phyloP scores from a whole-genome alignment of 2,113 vertebrate species.

The Istiophorus platypterus region DNA sequence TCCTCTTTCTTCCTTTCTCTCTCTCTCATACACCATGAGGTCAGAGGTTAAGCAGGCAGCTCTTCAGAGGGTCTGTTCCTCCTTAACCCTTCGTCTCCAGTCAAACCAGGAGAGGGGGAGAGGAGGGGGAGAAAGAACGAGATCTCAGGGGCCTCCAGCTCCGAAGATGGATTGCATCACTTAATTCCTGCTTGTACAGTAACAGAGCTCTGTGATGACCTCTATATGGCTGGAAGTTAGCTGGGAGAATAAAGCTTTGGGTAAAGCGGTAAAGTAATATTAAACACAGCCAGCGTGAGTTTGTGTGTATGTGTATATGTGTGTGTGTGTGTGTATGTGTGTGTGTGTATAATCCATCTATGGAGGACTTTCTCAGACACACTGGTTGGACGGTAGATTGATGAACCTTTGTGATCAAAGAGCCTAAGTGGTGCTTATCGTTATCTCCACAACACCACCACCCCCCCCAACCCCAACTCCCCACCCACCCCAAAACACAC shows the following conservation, averaged over 20 bases:
- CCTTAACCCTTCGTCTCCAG: constrained; percentile 80
- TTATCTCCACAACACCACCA: constrained; percentile 56
- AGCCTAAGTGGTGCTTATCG: constrained; percentile 80
- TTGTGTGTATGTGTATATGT: not conserved
- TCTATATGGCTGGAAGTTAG: constrained; percentile 21
- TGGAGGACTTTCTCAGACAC: constrained; percentile 74
- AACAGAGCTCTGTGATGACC: constrained; percentile 29
- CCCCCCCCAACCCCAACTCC: constrained; percentile 1
- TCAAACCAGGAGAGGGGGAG: constrained; percentile 36
- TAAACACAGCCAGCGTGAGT: constrained; percentile 45
- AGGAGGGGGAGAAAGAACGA: not conserved
- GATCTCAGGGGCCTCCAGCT: constrained; percentile 42
- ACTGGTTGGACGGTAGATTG: constrained; percentile 70
- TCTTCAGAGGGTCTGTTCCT: constrained; percentile 79
- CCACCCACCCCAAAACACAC: not conserved
- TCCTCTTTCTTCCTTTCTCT: constrained; percentile 39
- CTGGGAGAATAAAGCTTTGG: constrained; percentile 40
- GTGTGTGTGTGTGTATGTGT: constrained; percentile 10
- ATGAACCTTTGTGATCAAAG: constrained; percentile 80
- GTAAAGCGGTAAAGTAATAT: constrained; percentile 58
- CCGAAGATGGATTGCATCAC: constrained; percentile 49
- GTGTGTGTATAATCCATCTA: constrained; percentile 59
- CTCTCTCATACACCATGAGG: constrained; percentile 69
- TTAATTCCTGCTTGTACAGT: constrained; percentile 57
- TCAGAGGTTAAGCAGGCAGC: constrained; percentile 82